Percentiles rank a stretch among this genome's conserved stretches.
Evolutionary conservation across 2,113 vertebrate species (phyloP).

Genomic region (Clarias batrachus): DNA sequence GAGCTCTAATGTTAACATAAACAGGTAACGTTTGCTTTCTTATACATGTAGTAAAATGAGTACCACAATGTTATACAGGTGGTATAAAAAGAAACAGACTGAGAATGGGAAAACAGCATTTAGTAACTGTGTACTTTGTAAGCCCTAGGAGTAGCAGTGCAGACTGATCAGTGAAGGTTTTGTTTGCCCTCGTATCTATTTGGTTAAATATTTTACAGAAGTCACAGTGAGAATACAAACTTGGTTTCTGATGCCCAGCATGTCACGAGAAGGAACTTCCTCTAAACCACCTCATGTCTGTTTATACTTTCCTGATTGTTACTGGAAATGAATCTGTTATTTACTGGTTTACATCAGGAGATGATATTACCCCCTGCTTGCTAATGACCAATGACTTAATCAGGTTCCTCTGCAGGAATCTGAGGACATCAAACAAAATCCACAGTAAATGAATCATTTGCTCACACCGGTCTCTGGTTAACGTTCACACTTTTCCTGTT

Average conservation of each 20-base stretch:
- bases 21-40: conserved; percentile 26
- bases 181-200: neutral
- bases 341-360: neutral
- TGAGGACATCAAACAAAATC: neutral
- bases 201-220: neutral
- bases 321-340: neutral
- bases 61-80: neutral
- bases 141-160: neutral
- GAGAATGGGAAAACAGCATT: neutral
- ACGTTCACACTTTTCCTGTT: conserved; percentile 21
- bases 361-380: neutral
- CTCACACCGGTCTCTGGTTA: neutral
- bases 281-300: neutral
- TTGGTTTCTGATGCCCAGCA: neutral
- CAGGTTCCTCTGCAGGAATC: neutral
- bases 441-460: neutral
- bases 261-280: neutral
- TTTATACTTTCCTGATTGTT: neutral
- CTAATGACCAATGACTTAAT: neutral
- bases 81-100: neutral
- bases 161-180: neutral
- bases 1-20: conserved; percentile 6
- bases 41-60: conserved; percentile 4
- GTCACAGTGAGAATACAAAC: neutral
- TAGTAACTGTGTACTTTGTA: too few relatives aligned